Conservation (phyloP, 2,888 invertebrate species). For the Mythimna ferrago region DNA sequence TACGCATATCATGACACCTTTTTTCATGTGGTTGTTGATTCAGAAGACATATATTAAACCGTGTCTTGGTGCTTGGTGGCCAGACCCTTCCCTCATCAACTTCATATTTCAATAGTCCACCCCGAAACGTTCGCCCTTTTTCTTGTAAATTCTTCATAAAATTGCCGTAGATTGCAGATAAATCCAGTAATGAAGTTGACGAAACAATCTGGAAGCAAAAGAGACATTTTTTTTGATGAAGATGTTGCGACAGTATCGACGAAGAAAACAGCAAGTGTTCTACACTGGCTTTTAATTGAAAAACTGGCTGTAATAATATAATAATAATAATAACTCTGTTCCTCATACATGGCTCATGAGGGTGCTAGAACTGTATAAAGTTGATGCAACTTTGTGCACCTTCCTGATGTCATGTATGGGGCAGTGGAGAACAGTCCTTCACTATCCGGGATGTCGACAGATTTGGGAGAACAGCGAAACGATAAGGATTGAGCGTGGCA, state of each 20-base stretch:
- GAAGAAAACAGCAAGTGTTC: not conserved
- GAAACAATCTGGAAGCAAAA: slow-evolving; percentile 66
- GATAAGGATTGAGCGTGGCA: too few species aligned
- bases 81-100: slow-evolving; percentile 71
- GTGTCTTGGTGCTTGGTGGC: slow-evolving; percentile 70
- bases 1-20: slow-evolving; percentile 71
- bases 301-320: not conserved
- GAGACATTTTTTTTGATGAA: not conserved
- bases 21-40: slow-evolving; percentile 67
- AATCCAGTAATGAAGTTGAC: slow-evolving; percentile 69
- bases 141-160: slow-evolving; percentile 48
- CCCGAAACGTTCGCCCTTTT: slow-evolving; percentile 65
- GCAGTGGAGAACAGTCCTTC: too few species aligned
- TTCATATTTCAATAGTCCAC: slow-evolving; percentile 73
- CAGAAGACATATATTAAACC: slow-evolving; percentile 62
- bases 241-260: not conserved
- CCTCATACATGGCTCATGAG: too few species aligned
- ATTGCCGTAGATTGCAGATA: slow-evolving; percentile 70
- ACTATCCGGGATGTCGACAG: too few species aligned
- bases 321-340: too few species aligned
- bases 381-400: too few species aligned
- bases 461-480: too few species aligned
- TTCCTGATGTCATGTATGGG: too few species aligned
- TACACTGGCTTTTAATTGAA: too few species aligned
- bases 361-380: too few species aligned